Evolutionary conservation across 2,888 invertebrate genomes (phyloP).

Genomic region (Dynastes tityus): DNA sequence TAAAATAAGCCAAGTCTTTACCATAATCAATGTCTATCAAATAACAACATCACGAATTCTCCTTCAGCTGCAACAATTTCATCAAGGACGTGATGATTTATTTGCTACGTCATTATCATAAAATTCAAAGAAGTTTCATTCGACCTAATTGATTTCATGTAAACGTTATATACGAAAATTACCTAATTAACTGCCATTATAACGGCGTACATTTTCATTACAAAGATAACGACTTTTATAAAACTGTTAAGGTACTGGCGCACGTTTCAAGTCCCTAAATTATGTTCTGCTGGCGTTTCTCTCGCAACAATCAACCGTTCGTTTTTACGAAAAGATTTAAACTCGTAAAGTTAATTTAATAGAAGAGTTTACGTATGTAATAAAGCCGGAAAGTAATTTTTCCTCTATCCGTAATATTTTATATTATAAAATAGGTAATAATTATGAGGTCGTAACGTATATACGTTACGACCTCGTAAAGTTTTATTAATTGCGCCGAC

Average conservation of each 20-base stretch:
- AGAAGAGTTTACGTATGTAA: constrained; percentile 37
- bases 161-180: constrained; percentile 17
- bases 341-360: constrained; percentile 42
- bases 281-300: constrained; percentile 12
- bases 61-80: not conserved
- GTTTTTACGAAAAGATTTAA: constrained; percentile 32
- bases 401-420: constrained; percentile 29
- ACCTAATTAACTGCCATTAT: constrained; percentile 20
- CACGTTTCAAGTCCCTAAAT: constrained; percentile 31
- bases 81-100: constrained; percentile 11
- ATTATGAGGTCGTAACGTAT: constrained; percentile 37
- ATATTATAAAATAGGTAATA: constrained; percentile 44
- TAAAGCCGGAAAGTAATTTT: constrained; percentile 41
- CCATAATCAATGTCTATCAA: no score
- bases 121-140: constrained; percentile 22
- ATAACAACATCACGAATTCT: not conserved
- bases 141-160: constrained; percentile 10
- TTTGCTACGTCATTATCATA: not conserved
- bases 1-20: no score
- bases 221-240: constrained; percentile 34
- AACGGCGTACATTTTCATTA: constrained; percentile 37
- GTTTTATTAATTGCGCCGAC: constrained; percentile 42
- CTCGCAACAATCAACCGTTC: not conserved
- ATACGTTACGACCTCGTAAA: constrained; percentile 44
- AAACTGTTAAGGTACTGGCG: constrained; percentile 12